Conservation (phyloP, 1,140 invertebrate genomes). For the Apis dorsata region DNA sequence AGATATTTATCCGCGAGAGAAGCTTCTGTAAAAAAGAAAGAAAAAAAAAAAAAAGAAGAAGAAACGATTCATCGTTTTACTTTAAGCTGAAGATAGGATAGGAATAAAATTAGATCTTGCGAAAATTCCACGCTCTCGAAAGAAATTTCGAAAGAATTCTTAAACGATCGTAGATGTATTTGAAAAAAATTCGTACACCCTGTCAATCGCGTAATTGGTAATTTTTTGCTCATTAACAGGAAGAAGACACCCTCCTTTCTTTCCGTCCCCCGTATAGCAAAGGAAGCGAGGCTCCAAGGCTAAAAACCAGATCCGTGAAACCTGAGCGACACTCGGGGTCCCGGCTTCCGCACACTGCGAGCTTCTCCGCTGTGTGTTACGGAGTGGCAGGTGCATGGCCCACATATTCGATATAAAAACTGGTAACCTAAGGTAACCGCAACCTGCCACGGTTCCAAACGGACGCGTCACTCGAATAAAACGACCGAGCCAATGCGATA, state of each 20-base stretch:
- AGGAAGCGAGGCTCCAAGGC: conserved; percentile 27
- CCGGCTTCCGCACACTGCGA: conserved; percentile 52
- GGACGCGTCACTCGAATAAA: conserved; percentile 27
- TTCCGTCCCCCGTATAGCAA: not conserved
- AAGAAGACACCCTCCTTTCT: not conserved
- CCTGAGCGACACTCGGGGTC: conserved; percentile 30
- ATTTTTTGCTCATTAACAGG: not conserved
- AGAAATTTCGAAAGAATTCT: no score
- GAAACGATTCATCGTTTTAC: no score
- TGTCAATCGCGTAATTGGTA: no score
- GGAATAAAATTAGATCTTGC: no score
- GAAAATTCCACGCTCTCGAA: no score
- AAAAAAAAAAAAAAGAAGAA: no score
- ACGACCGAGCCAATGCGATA: conserved; percentile 16
- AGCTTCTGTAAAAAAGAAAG: no score
- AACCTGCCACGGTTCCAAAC: conserved; percentile 32
- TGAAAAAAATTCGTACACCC: no score
- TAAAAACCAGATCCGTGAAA: conserved; percentile 65
- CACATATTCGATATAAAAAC: conserved; percentile 64
- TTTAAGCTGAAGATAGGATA: no score
- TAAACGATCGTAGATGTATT: no score
- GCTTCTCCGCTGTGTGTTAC: conserved; percentile 23
- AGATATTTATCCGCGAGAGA: no score
- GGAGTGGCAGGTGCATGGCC: conserved; percentile 63
- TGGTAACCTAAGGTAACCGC: conserved; percentile 58